Evolutionary conservation across 2,888 invertebrate genomes (phyloP), one percentile per base, ranked within the genome.

Genomic region (Monoplex corrugatus): DNA sequence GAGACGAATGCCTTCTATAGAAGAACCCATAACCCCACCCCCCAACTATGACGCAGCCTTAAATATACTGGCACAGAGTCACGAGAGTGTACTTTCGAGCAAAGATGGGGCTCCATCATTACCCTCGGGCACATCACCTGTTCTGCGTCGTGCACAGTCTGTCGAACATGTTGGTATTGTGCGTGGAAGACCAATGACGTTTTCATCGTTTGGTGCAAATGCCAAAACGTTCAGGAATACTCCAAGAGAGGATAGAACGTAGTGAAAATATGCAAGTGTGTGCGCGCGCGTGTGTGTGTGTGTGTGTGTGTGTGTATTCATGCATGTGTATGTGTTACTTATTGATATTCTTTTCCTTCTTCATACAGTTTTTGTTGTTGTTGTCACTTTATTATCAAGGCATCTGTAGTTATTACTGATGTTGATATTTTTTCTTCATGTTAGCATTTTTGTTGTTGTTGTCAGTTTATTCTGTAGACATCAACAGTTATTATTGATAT

Each of bases 1-100:
- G 84, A 84, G 84, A 35, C 84, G 38, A 38, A 38, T 84, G 35
- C 50, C 84, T 2, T 84, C 50, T 6, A 16, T 19, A 1, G 84
- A 84, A 5, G 92, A 93, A 13, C 92, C 93, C 6, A 91, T 93
- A 86, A 95, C 95, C 19, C 95, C 95, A 3, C 95, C 95, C 6
- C 95, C 95, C 40, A 95, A 94, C 90, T 95, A 95, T 90, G 93
- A 94, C 75, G 90, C 93, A 88, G 95, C 94, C 3, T 89, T 95
- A 72, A 88, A 92, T 50, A 93, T 95, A 44, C 89, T 95, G 44
- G 94, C 94, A n/a, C 91, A 92, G 87, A 94, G 94, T 83, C 93
- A 93, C 57, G 94, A 95, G 43, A 93, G 93, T 38, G 88, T 94
- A 13, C 90, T 93, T 19, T 82, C 84, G 5, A 35, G 38, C 23